Conservation (phyloP, 2,888 invertebrate species). For the Ornithoptera alexandrae region DNA sequence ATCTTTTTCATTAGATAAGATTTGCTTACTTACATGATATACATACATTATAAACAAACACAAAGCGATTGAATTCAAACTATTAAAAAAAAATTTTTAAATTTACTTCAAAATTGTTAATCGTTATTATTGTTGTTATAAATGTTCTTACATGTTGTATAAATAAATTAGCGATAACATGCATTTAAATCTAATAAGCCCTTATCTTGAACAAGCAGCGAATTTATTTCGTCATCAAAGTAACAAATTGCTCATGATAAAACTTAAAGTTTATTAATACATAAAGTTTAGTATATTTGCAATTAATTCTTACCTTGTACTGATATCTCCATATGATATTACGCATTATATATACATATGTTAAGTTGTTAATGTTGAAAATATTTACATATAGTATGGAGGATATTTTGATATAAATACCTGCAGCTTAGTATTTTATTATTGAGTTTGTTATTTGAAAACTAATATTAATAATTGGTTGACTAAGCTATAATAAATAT, state of each 20-base stretch:
- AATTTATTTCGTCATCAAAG: conserved; percentile 25
- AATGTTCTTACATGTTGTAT: conserved; percentile 3
- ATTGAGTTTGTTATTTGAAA: background rate
- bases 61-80: too few relatives aligned
- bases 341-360: background rate
- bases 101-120: too few relatives aligned
- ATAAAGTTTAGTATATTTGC: conserved; percentile 1
- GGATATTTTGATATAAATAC: background rate
- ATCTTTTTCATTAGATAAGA: too few relatives aligned
- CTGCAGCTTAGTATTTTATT: background rate
- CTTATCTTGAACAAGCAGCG: conserved; percentile 21
- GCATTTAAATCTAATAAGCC: conserved; percentile 13
- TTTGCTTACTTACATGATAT: too few relatives aligned
- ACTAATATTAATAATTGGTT: too few relatives aligned
- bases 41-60: too few relatives aligned
- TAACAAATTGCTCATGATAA: conserved; percentile 25
- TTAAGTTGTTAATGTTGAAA: background rate
- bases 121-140: background rate
- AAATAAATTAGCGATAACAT: conserved; percentile 13
- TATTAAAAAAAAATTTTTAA: too few relatives aligned
- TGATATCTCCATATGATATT: conserved; percentile 12
- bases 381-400: background rate
- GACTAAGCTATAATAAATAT: too few relatives aligned
- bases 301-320: conserved; percentile 19
- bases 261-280: conserved; percentile 19